Base-by-base conservation (phyloP, 2,797 vertebrate genomes). In the Myripristis jacobus region DNA sequence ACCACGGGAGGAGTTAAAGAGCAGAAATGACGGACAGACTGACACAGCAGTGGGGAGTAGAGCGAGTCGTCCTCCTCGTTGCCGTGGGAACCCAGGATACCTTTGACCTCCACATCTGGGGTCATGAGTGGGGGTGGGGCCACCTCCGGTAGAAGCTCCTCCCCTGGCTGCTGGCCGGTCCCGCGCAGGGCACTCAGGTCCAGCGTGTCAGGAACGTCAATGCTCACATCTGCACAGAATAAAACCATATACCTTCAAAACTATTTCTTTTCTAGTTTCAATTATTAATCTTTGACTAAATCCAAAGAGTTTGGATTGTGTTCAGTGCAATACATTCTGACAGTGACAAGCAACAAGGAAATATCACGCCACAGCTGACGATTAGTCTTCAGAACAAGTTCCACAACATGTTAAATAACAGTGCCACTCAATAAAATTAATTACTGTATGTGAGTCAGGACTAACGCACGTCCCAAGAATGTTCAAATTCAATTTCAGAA, bases 61-160 rank as follows among this genome's bases (percentile, higher is more conserved):
- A 98, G 98, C 73, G 97, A 99, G 96, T 99, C 97, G 95, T 99
- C 97, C 93, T 98, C 98, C 92, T 99, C 97, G 96, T 96, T 98
- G 96, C 97, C 96, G 93, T 98, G 96, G 96, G 93, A 98, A 96
- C 98, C 97, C 96, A 98, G 97, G 97, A 97, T 99, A 99, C 97
- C 97, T 99, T 98, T 99, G 95, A 98, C 97, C 95, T 99, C 98
- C 93, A 94, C 93, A 31, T 99, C 98, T 89, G 98, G 97, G 88
- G 98, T 99, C 95, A 99, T 97, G 83, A 99, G 95, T 77, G 98
- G 95, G 77, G 97, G 97, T 12, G 97, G 98, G 50, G 98, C 97
- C 67, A 99, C 96, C 92, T 99, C 98, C 60, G 97, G 98, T 79
- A 99, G 96, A 87, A 99, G 96, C 90, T 98, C 97, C 92, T 99